phyloP scores from a whole-genome alignment of 2,888 invertebrate genomes.

The Nomada flava region DNA sequence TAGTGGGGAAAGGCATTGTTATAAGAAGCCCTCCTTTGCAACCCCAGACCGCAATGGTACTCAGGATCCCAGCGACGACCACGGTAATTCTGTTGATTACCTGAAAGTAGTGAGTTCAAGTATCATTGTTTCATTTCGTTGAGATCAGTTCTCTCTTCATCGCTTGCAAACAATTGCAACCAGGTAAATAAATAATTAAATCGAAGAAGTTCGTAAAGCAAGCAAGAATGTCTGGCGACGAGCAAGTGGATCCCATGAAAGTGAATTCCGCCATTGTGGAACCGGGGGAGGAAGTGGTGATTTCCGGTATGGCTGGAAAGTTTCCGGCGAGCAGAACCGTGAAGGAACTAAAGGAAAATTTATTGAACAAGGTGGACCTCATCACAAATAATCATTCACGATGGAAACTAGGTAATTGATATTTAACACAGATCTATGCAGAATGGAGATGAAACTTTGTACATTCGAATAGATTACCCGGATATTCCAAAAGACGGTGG shows the following conservation, averaged over 20 bases:
- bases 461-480: conserved; percentile 84
- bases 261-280: conserved; percentile 6
- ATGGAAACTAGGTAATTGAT: conserved; percentile 80
- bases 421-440: neutral
- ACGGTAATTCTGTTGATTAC: neutral
- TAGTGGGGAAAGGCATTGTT: conserved; percentile 43
- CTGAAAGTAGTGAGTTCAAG: neutral
- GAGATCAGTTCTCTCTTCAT: neutral
- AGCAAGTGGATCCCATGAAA: neutral
- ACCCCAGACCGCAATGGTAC: conserved; percentile 13
- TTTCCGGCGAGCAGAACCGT: conserved; percentile 92
- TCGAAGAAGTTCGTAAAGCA: neutral
- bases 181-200: neutral
- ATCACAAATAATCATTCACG: conserved; percentile 84
- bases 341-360: conserved; percentile 88
- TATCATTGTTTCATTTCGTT: neutral
- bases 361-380: conserved; percentile 91
- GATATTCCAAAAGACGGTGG: conserved; percentile 91
- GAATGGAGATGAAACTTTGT: neutral
- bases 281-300: conserved; percentile 85
- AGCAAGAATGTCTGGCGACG: neutral
- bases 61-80: neutral
- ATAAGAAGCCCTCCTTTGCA: conserved; percentile 56
- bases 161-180: neutral
- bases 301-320: conserved; percentile 89